Base-by-base conservation (phyloP, 2,113 vertebrate genomes). In the Rhynchomys soricoides region DNA sequence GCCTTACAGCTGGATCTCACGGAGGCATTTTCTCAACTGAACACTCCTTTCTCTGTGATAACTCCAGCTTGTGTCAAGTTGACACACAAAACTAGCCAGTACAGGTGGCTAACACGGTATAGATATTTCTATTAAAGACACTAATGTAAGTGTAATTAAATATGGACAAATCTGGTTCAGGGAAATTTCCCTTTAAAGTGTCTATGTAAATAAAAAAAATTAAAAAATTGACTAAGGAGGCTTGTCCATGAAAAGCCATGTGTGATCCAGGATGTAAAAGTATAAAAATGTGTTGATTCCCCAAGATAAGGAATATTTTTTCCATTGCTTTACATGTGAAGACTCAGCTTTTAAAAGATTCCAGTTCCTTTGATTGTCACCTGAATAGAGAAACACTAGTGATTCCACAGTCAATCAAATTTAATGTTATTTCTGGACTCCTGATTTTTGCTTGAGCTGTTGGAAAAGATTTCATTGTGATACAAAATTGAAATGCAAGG, bases 351-450 rank as follows among this genome's bases (percentile, higher is more conserved):
- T 95, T 94, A 59, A 70, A 37, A 90, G 50, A 83, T 92, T 95
- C 34, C 71, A 81, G 37, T 73, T 55, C 64, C 13, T 93, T 93
- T 96, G 81, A 95, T 91, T 96, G 85, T 90, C 94, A 96, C 52
- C 55, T 81, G 62, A 85, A 4, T 87, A 92, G 59, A 91, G 26
- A 71, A 37, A 93, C 71, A 88, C 88, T 86, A 90, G 82, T 89
- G 83, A 68, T 59, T 95, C 64, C 70, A 93, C 37, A 81, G 77
- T 57, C 57, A 94, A 89, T 50, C 71, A 71, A 92, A 96, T 93
- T 96, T 91, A 82, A 90, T 77, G 75, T 95, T 95, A 92, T 88
- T 95, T 97, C 59, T 89, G 90, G 81, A 93, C 92, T 94, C 31
- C 62, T 95, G 88, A 94, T 88, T 96, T 93, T 95, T 93, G 31